A percentile compares a stretch with the other conserved stretches of the same genome.
Conservation (phyloP, 2,888 invertebrate species). For the Lamellibrachia columna region DNA sequence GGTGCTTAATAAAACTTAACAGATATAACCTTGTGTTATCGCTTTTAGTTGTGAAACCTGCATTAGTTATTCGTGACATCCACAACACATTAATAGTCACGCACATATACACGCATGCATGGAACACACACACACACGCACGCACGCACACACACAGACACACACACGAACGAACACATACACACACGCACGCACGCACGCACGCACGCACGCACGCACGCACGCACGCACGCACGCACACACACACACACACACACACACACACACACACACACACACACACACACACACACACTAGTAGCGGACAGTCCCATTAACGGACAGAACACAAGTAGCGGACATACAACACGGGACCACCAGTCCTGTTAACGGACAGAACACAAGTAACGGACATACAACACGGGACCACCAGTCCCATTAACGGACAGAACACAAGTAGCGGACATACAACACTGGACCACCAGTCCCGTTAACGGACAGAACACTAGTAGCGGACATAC, state of each 20-base stretch:
- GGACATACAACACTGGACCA: not conserved
- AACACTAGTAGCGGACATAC: too few relatives aligned
- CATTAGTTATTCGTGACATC: not conserved
- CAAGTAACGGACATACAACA: not conserved
- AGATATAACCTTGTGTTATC: not conserved
- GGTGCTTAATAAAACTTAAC: not conserved
- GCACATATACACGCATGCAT: conserved; percentile 18
- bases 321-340: not conserved
- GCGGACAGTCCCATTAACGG: not conserved
- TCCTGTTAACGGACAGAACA: not conserved
- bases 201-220: not conserved
- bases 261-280: not conserved
- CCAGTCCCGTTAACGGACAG: not conserved
- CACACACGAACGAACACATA: not conserved
- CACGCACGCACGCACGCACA: not conserved
- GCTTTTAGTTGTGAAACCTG: not conserved
- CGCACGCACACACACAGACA: conserved; percentile 28
- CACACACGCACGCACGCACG: not conserved
- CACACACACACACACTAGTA: not conserved
- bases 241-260: not conserved
- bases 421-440: not conserved
- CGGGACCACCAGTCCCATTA: not conserved
- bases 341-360: not conserved
- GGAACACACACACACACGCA: conserved; percentile 30
- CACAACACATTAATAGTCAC: not conserved